Evolutionary conservation across 2,888 invertebrate species (phyloP), one percentile per base, ranked within the genome.

Genomic region (Elysia crispata): DNA sequence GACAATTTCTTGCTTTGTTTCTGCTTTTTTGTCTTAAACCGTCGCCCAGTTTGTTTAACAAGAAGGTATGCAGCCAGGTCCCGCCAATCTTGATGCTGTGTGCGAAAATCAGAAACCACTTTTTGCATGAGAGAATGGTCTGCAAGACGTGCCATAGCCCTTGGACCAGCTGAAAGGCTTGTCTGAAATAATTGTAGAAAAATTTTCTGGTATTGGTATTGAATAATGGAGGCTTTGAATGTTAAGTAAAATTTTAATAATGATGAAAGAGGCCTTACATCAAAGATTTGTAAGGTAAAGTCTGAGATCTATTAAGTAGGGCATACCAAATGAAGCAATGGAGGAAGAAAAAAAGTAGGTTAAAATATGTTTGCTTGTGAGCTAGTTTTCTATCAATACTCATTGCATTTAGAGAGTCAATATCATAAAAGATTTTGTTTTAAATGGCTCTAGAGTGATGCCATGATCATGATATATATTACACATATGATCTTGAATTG

Each of bases 21-120:
- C 31, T 83, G 84, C 77, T 85, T 86, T 60, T 87, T 87, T 62
- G 85, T 86, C 73, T 87, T 86, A 75, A 86, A 88, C 23, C 89
- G 84, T 11, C 90, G 83, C 0, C 89, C 88, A 11, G 90, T 88
- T 49, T 89, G 88, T 81, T 89, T 89, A 11, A 86, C 86, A 76
- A 89, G 81, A 6, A 91, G 76, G 76, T 85, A 91, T 8, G 89
- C 89, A 8, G 89, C 87, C 30, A 91, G 83, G 11, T 88, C 86
- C 66, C 86, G 86, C 91, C 91, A 91, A 77, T 91, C 91, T 13
- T 80, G 72, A 76, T 91, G 91, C 31, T 87, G 83, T 8, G 73
- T 62, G 0, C 90, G 81, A 79, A 89, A 91, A 25, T 84, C 82
- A 23, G 79, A 80, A 20, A 91, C 89, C 0, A 81, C 76, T 6